Base-by-base conservation (phyloP, 2,113 vertebrate species). In the Pterocles gutturalis region DNA sequence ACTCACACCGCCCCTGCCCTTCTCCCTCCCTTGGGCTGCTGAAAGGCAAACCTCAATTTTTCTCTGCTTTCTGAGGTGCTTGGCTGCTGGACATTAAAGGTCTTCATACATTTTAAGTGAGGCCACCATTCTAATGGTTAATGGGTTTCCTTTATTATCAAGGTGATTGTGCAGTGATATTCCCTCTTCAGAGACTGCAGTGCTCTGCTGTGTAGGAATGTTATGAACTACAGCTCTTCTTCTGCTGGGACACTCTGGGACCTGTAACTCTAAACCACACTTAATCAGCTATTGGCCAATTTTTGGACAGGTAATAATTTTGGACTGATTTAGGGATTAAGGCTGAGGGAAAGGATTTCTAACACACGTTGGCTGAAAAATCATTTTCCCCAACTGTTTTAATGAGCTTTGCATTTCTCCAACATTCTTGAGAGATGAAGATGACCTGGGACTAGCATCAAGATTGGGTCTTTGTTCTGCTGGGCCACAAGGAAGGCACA, bases 171-270 rank as follows among this genome's bases (percentile, higher is more conserved):
- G 15, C 46, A 54, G 51, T 29, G 55, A 25, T 70, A 10, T 41
- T 77, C 19, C 28, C 31, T 58, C 4, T 7, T 45, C 49, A 73
- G 53, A 54, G 33, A 38, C 26, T 22, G 17, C 69, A 25, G 12
- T 2, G 1, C 51, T 62, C 13, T 73, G 22, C 29, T 29, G 18
- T 36, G 6, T 4, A 51, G 5, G 19, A 82, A n/a, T 1, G 1
- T 31, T 7, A 17, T 0, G 7, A 83, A 5, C 18, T 17, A 65
- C 26, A 76, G 38, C 6, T 83, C 11, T 26, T 10, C 29, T 51
- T 81, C 31, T 77, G 5, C 54, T 80, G 38, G 29, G 28, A 54
- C 45, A 25, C 7, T 43, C 18, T 64, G 53, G 24, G 24, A 41
- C 16, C 24, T 21, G 6, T n/a, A 64, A 65, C 2, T 28, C 55